These are phyloP conservation scores for Nannoperca obscura DNA, from an alignment of 2,797 vertebrate genomes.

Conservation along the genomic window DNA sequence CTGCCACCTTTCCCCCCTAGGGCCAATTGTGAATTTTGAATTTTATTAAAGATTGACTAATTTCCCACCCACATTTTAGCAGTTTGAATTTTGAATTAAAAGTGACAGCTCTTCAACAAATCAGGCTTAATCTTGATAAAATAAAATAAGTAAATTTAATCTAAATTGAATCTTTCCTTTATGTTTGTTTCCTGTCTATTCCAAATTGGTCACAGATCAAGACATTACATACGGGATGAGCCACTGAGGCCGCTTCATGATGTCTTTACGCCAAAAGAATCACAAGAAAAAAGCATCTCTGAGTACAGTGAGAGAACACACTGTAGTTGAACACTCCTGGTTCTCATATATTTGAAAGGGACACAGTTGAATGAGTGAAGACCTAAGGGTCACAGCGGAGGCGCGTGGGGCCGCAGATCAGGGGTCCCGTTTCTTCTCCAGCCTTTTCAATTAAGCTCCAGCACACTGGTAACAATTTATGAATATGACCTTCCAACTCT, in stretches of 20 bases:
- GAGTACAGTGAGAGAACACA: background rate
- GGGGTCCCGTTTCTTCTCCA: slow-evolving; percentile 76
- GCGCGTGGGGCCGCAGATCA: slow-evolving; percentile 76
- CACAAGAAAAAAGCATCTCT: background rate
- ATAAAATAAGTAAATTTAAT: too few species aligned
- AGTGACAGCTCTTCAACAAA: background rate
- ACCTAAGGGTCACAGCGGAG: slow-evolving; percentile 69
- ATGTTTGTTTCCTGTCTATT: background rate
- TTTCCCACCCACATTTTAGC: background rate
- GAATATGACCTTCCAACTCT: slow-evolving; percentile 85
- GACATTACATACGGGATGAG: background rate
- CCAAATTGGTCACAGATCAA: background rate
- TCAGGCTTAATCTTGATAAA: background rate
- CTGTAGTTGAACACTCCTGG: background rate
- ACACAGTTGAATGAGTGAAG: slow-evolving; percentile 74
- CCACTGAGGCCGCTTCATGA: background rate
- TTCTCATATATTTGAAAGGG: slow-evolving; percentile 27
- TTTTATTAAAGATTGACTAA: background rate
- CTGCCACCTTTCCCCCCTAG: background rate
- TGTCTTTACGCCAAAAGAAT: background rate
- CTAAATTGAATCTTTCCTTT: background rate
- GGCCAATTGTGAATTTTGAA: background rate
- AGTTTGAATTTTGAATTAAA: background rate
- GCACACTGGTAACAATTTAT: slow-evolving; percentile 83
- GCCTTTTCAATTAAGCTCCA: slow-evolving; percentile 85